These are phyloP conservation scores for Sinelater perroti DNA, from an alignment of 2,888 invertebrate species.

Conservation along the genomic window DNA sequence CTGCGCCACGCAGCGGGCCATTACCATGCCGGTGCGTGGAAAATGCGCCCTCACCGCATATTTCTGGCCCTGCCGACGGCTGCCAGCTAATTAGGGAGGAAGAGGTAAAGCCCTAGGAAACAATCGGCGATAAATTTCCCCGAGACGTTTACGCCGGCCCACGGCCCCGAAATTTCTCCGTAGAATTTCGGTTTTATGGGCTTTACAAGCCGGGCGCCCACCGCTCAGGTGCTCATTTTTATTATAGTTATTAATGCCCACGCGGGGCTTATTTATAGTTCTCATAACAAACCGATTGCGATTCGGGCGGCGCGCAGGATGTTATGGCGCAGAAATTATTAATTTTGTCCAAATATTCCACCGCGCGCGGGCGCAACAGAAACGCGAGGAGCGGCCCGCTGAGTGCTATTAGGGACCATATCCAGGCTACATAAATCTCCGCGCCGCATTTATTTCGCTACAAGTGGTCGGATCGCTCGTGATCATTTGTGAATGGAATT, in stretches of 20 bases:
- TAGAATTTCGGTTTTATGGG: slow-evolving; percentile 28
- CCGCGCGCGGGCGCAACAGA: background rate
- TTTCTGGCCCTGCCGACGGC: too few species aligned
- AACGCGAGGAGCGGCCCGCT: background rate
- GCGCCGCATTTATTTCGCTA: too few species aligned
- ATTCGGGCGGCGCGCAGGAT: slow-evolving; percentile 44
- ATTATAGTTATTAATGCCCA: slow-evolving; percentile 45
- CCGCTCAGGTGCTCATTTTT: slow-evolving; percentile 44
- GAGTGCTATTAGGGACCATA: background rate
- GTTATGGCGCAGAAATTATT: slow-evolving; percentile 43
- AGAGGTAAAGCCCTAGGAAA: slow-evolving; percentile 14
- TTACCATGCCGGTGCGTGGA: too few species aligned
- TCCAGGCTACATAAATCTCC: background rate
- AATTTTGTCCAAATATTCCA: slow-evolving; percentile 39
- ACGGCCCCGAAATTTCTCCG: slow-evolving; percentile 16
- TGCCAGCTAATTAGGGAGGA: slow-evolving; percentile 8
- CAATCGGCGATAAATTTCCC: slow-evolving; percentile 30
- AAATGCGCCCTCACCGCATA: slow-evolving; percentile 9
- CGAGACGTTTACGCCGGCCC: slow-evolving; percentile 27
- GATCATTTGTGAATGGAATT: too few species aligned
- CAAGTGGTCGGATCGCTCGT: too few species aligned
- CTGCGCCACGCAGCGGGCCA: slow-evolving; percentile 12
- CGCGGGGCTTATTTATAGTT: slow-evolving; percentile 45
- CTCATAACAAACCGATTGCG: slow-evolving; percentile 47
- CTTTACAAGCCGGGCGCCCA: slow-evolving; percentile 39